Evolutionary conservation across 2,797 vertebrate species (phyloP).

Genomic region (Channallabes apus): DNA sequence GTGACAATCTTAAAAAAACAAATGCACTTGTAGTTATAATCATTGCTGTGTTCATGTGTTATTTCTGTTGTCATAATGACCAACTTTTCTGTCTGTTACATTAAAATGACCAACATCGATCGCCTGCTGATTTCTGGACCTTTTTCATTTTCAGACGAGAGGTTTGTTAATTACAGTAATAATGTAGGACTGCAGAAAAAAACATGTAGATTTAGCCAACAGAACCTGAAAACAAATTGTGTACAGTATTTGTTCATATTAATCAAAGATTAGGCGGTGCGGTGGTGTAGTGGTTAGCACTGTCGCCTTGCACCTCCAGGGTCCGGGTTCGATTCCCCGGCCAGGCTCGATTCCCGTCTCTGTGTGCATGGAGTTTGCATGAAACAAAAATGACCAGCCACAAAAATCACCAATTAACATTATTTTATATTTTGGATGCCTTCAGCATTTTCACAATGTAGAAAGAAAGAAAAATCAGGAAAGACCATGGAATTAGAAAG

Average conservation of each 20-base stretch:
- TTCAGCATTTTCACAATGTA: too few species aligned
- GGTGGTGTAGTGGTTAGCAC: too few species aligned
- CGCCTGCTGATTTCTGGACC: background rate
- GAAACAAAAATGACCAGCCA: too few species aligned
- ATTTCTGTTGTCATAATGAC: slow-evolving; percentile 14
- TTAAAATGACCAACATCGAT: slow-evolving; percentile 18
- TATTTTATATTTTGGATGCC: too few species aligned
- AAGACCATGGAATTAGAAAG: too few species aligned
- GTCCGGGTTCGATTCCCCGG: too few species aligned
- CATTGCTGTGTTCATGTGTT: slow-evolving; percentile 4
- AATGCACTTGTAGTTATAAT: slow-evolving; percentile 20
- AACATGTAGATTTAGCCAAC: background rate
- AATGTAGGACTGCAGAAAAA: background rate
- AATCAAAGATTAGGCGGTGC: background rate
- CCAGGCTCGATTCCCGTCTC: too few species aligned
- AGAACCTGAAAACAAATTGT: background rate
- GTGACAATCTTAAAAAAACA: slow-evolving; percentile 26
- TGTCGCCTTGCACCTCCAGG: too few species aligned
- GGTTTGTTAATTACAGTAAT: background rate
- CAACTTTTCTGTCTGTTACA: slow-evolving; percentile 19
- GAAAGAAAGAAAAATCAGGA: too few species aligned
- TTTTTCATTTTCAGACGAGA: background rate
- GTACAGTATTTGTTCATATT: background rate
- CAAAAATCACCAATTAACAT: too few species aligned
- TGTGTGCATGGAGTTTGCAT: too few species aligned